Conservation (phyloP, 2,888 invertebrate species). For the Scrobipalpa atriplicella region DNA sequence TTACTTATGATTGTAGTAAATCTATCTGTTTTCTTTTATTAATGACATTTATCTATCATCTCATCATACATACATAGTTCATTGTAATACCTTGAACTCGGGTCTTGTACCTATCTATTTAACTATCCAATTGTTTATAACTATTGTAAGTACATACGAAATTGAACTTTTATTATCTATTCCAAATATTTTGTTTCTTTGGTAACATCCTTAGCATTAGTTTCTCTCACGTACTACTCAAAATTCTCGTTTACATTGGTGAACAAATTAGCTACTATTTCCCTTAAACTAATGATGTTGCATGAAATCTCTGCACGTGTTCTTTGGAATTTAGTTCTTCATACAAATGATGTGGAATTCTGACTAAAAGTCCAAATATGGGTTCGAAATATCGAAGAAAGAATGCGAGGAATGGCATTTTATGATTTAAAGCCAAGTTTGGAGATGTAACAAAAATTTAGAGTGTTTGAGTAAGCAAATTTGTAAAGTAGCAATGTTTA, state of each 20-base stretch:
- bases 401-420: constrained; percentile 51
- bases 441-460: constrained; percentile 30
- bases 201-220: not conserved
- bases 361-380: constrained; percentile 58
- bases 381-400: constrained; percentile 39
- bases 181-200: too few relatives aligned
- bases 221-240: not conserved
- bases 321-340: constrained; percentile 39
- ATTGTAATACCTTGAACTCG: too few relatives aligned
- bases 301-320: constrained; percentile 42
- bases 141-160: too few relatives aligned
- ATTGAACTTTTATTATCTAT: too few relatives aligned
- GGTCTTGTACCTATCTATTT: too few relatives aligned
- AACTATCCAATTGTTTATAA: too few relatives aligned
- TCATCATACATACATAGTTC: not conserved
- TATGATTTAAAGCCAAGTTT: constrained; percentile 60
- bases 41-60: not conserved
- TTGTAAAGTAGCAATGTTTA: not conserved
- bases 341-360: constrained; percentile 66
- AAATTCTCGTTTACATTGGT: not conserved
- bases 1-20: constrained; percentile 2
- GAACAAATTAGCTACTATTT: constrained; percentile 36
- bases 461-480: constrained; percentile 14
- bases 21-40: constrained; percentile 8
- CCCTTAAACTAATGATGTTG: constrained; percentile 38